Percentiles rank a stretch among this genome's conserved stretches.
phyloP scores from a whole-genome alignment of 1,140 invertebrate genomes.

The Drosophila sulfurigaster region DNA sequence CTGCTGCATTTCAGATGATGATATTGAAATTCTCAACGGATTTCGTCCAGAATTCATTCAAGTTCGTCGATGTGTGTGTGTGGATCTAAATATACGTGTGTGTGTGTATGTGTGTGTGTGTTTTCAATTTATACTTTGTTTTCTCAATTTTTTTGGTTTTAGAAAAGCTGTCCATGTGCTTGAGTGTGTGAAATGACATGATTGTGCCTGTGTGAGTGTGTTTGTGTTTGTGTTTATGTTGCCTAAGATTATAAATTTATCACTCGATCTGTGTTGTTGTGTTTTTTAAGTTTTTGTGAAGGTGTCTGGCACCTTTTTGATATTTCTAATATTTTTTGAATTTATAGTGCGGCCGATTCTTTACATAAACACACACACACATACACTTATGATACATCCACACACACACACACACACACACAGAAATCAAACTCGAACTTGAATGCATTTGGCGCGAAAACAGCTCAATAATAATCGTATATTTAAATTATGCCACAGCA shows the following conservation, averaged over 20 bases:
- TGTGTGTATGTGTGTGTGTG: background rate
- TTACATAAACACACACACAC: constrained; percentile 1
- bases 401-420: background rate
- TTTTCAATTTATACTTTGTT: constrained; percentile 11
- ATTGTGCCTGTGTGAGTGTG: background rate
- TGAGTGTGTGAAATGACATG: constrained; percentile 19
- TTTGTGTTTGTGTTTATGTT: constrained; percentile 39
- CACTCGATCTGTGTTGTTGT: constrained; percentile 13
- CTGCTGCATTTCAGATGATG: too few species aligned
- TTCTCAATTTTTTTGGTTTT: constrained; percentile 20
- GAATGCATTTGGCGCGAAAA: constrained; percentile 72
- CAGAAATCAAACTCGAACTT: constrained; percentile 18
- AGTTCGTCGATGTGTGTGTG: background rate
- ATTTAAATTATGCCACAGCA: constrained; percentile 54
- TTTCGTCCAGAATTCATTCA: background rate
- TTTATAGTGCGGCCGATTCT: constrained; percentile 27
- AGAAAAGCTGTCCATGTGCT: constrained; percentile 6
- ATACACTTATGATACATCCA: background rate
- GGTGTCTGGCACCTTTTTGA: constrained; percentile 19
- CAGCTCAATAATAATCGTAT: constrained; percentile 46
- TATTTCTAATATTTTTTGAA: constrained; percentile 12
- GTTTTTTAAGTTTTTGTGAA: constrained; percentile 17
- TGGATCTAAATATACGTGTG: constrained; percentile 1
- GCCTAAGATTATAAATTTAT: constrained; percentile 40
- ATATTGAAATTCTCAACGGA: background rate